These are phyloP conservation scores for Dryas iulia DNA, from an alignment of 1,140 invertebrate species.

Conservation along the genomic window DNA sequence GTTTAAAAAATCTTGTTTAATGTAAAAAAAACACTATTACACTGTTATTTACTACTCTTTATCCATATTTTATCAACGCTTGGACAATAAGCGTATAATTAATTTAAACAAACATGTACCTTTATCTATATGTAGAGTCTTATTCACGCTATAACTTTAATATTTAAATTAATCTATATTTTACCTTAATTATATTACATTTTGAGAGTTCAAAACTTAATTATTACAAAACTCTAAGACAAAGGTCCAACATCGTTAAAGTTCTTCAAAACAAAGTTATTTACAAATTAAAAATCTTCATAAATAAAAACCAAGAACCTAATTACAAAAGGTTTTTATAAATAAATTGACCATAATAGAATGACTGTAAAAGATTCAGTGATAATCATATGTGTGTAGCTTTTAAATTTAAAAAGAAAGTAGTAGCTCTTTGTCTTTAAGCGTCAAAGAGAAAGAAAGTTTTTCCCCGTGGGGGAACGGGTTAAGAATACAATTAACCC, in stretches of 20 bases:
- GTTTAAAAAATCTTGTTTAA: too few relatives aligned
- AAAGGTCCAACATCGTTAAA: conserved; percentile 8
- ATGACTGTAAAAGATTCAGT: neutral
- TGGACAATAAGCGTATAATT: too few relatives aligned
- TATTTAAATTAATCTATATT: conserved; percentile 6
- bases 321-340: neutral
- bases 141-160: neutral
- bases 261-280: conserved; percentile 18
- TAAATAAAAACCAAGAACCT: conserved; percentile 1
- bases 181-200: conserved; percentile 15
- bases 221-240: conserved; percentile 12
- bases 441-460: too few relatives aligned
- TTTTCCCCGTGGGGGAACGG: too few relatives aligned
- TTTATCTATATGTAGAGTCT: too few relatives aligned
- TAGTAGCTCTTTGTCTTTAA: too few relatives aligned
- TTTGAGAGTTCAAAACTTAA: conserved; percentile 13
- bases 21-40: too few relatives aligned
- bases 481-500: too few relatives aligned
- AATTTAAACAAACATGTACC: too few relatives aligned
- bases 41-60: too few relatives aligned
- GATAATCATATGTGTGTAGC: neutral
- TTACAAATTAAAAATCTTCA: conserved; percentile 19
- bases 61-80: too few relatives aligned
- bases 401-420: too few relatives aligned
- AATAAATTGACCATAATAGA: neutral